Evolutionary conservation across 2,797 vertebrate genomes (phyloP).

Genomic region (Neoniphon sammara): DNA sequence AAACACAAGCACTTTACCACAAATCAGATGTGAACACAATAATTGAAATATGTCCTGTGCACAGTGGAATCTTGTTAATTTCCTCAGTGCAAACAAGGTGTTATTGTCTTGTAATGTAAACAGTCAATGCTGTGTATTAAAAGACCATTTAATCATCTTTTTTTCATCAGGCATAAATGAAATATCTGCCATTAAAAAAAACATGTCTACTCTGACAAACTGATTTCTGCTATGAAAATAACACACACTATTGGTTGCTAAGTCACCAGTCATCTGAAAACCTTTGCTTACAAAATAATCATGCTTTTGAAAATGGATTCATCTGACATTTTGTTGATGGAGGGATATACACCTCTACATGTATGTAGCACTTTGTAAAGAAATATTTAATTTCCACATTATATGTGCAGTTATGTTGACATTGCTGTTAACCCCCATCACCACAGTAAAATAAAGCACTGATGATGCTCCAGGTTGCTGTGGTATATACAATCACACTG

Average conservation of each 20-base stretch:
- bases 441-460: background rate
- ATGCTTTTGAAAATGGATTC: background rate
- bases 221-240: background rate
- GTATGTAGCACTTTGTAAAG: no score
- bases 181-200: no score
- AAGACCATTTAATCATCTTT: background rate
- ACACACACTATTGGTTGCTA: background rate
- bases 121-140: background rate
- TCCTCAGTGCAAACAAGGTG: no score
- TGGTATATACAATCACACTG: background rate
- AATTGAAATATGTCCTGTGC: background rate
- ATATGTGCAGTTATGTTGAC: no score
- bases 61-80: background rate
- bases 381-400: no score
- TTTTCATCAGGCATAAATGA: background rate
- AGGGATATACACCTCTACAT: background rate
- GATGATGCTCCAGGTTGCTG: background rate
- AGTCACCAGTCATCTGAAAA: background rate
- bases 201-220: background rate
- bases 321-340: background rate
- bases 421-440: background rate
- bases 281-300: background rate
- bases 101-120: background rate
- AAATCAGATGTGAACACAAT: background rate
- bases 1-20: constrained; percentile 3